phyloP scores from a whole-genome alignment of 2,888 invertebrate genomes.

The Liodrosophila aerea region DNA sequence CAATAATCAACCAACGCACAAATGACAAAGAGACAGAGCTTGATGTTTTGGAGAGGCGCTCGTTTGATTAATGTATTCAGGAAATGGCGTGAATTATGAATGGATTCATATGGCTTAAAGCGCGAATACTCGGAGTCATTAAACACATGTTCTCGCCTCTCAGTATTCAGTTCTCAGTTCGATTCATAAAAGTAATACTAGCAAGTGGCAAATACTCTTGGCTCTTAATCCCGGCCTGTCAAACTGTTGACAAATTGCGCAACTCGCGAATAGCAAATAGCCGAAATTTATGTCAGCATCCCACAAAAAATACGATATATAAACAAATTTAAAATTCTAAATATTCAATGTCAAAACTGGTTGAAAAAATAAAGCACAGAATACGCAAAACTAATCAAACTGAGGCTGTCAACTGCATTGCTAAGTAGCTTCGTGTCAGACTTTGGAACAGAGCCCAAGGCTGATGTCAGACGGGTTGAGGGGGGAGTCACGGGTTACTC shows the following conservation, averaged over 20 bases:
- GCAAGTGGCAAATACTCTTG: slow-evolving; percentile 1
- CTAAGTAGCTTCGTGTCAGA: slow-evolving; percentile 49
- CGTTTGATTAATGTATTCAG: slow-evolving; percentile 58
- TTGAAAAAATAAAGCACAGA: slow-evolving; percentile 36
- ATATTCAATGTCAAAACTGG: slow-evolving; percentile 67
- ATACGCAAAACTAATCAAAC: slow-evolving; percentile 55
- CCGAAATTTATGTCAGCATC: too few species aligned
- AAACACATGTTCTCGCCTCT: neutral
- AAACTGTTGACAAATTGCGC: slow-evolving; percentile 50
- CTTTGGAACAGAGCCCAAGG: neutral
- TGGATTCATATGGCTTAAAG: slow-evolving; percentile 36
- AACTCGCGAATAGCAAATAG: too few species aligned
- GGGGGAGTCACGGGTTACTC: neutral
- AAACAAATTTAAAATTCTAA: slow-evolving; percentile 47
- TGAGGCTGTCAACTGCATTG: slow-evolving; percentile 67
- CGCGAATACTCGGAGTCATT: slow-evolving; percentile 33
- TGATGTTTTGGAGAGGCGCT: neutral
- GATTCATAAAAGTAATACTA: neutral
- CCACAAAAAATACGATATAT: slow-evolving; percentile 14
- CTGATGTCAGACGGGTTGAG: neutral
- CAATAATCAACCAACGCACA: slow-evolving; percentile 37
- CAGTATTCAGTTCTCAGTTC: slow-evolving; percentile 1
- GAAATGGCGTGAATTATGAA: slow-evolving; percentile 58
- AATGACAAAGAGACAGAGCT: neutral
- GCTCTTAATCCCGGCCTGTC: slow-evolving; percentile 29